A percentile compares a stretch with the other conserved stretches of the same genome.
Evolutionary conservation across 2,113 vertebrate genomes (phyloP).

Genomic region (Martes martes): DNA sequence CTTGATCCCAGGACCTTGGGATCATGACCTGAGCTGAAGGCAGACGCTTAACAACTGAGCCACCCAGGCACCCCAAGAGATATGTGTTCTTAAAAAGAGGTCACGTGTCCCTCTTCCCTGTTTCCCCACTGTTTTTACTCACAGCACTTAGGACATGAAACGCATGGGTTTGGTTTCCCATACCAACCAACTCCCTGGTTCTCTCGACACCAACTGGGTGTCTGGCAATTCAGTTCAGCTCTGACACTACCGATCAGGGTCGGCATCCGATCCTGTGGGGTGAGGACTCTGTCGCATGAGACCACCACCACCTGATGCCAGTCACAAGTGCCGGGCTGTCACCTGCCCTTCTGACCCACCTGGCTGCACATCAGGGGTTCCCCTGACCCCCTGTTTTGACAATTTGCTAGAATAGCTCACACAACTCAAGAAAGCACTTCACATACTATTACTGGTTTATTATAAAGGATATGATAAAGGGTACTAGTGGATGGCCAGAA

Average conservation of each 20-base stretch:
- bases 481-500: background rate
- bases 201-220: background rate
- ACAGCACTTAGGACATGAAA: background rate
- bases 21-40: no score
- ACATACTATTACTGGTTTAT: background rate
- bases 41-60: no score
- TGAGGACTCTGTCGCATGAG: background rate
- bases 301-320: background rate
- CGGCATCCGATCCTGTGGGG: rapidly evolving
- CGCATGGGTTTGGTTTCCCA: background rate
- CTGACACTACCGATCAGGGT: background rate
- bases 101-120: no score
- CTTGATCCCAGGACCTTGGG: no score
- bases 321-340: background rate
- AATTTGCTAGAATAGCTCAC: background rate
- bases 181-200: background rate
- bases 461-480: background rate
- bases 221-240: background rate
- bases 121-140: background rate
- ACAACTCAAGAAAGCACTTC: background rate
- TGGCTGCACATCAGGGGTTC: background rate
- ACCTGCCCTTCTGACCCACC: background rate
- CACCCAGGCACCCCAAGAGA: no score
- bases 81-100: background rate
- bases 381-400: background rate